Conservation (phyloP, 2,797 vertebrate species). For the Denticeps clupeoides region DNA sequence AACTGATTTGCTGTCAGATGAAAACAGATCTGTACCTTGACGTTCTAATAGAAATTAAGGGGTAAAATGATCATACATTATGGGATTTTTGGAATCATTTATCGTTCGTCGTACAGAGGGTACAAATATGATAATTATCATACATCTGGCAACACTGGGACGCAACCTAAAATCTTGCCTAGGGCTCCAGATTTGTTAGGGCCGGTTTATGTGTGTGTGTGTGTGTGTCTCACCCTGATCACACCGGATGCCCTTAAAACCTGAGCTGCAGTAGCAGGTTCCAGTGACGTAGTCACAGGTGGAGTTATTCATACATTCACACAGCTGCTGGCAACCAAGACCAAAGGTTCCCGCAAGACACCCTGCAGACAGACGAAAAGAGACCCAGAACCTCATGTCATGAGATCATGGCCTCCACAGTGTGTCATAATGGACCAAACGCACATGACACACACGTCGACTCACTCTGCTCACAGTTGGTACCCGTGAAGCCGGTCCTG, state of each 20-base stretch:
- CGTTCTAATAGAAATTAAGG: too few species aligned
- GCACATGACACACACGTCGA: slow-evolving; percentile 12
- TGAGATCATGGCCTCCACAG: too few species aligned
- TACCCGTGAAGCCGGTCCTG: slow-evolving; percentile 88
- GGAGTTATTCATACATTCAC: slow-evolving; percentile 95
- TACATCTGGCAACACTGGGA: too few species aligned
- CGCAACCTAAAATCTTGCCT: too few species aligned
- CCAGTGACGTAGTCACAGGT: slow-evolving; percentile 98
- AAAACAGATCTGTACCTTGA: too few species aligned
- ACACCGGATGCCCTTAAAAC: slow-evolving; percentile 96
- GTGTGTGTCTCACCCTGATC: slow-evolving; percentile 78
- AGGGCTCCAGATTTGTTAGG: not conserved
- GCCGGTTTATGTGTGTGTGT: not conserved
- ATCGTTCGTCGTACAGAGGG: too few species aligned
- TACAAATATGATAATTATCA: too few species aligned
- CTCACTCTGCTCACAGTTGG: slow-evolving; percentile 93
- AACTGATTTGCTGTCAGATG: too few species aligned
- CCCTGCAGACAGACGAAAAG: slow-evolving; percentile 55
- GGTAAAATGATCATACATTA: too few species aligned
- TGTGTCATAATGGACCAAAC: too few species aligned
- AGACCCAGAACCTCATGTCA: too few species aligned
- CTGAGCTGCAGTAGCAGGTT: slow-evolving; percentile 91
- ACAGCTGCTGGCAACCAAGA: slow-evolving; percentile 90
- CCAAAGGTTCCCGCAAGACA: slow-evolving; percentile 92
- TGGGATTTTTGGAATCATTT: too few species aligned